Conservation (phyloP, 2,113 vertebrate species). For the Cichladusa arquata region DNA sequence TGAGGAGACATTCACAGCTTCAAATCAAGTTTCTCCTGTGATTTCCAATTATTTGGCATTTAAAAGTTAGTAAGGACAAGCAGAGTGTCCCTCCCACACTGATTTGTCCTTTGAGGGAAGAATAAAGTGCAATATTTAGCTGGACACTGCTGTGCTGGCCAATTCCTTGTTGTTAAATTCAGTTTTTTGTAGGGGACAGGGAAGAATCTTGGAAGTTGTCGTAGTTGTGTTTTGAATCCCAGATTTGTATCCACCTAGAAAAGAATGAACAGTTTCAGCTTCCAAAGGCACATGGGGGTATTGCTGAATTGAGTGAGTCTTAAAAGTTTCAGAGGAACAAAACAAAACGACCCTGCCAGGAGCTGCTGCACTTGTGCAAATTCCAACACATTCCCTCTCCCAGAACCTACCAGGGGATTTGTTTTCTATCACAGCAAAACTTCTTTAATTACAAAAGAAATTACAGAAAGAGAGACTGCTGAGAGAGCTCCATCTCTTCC, state of each 20-base stretch:
- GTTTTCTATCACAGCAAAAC: neutral
- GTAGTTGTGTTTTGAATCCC: slow-evolving; percentile 51
- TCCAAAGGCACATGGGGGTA: neutral
- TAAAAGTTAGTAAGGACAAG: neutral
- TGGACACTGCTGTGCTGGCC: neutral
- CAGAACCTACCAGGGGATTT: neutral
- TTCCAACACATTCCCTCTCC: neutral
- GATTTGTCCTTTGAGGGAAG: neutral
- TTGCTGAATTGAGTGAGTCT: neutral
- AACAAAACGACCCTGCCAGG: neutral
- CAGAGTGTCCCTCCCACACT: neutral
- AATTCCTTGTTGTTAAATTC: neutral
- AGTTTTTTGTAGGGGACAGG: neutral
- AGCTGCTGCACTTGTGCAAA: neutral
- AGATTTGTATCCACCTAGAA: slow-evolving; percentile 77
- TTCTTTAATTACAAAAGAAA: neutral
- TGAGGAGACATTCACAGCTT: neutral
- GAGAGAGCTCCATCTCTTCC: neutral
- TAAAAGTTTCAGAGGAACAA: neutral
- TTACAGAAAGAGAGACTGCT: neutral
- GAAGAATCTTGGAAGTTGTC: slow-evolving; percentile 36
- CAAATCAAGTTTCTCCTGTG: neutral
- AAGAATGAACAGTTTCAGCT: slow-evolving; percentile 32
- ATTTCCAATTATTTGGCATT: neutral
- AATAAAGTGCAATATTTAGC: neutral